Evolutionary conservation across 1,140 invertebrate species (phyloP), one percentile per base, ranked within the genome.

Genomic region (Hyles vespertilio): DNA sequence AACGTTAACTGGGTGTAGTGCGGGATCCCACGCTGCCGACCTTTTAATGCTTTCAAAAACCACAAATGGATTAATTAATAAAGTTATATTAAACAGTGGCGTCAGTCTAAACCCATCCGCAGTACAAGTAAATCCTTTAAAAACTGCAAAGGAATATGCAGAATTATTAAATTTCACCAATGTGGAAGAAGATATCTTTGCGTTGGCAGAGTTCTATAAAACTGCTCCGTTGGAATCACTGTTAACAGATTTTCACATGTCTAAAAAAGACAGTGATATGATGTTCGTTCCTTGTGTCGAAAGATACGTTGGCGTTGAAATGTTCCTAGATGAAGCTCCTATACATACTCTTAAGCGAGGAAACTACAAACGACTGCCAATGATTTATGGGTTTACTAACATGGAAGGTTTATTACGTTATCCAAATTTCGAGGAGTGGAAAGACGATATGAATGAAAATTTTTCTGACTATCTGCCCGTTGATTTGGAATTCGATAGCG

Each of bases 241-340:
- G 8, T 56, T 49, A 47, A 32, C 8, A 40, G 5, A 40, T 40
- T 40, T 40, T 22, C 22, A 22, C 22, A 40, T 5, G 36, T 5
- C 8, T 40, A 5, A 40, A 40, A 40, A 40, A 8, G 36, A 40
- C 36, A 40, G 5, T 5, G 8, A 8, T 40, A 8, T 40, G 8
- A 8, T 40, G 36, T 74, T 79, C 48, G 47, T 52, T 49, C 83
- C 83, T 7, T 86, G 83, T 57, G 62, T 86, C n/a, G 83, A 86
- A 56, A 63, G 72, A 6, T 63, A 79, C 44, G 58, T 60, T 0
- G 74, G 73, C 3, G 56, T 63, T 60, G 79, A 78, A 65, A 70
- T 47, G 40, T 77, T 86, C 68, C 61, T 82, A 8, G 56, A 68
- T 6, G 70, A 84, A 5, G 52, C 63, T 51, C 81, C 81, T 9